These are phyloP conservation scores for Cliona cf. orientalis DNA, from an alignment of 37 sponge, comb jelly and placozoan species.

Conservation along the genomic window DNA sequence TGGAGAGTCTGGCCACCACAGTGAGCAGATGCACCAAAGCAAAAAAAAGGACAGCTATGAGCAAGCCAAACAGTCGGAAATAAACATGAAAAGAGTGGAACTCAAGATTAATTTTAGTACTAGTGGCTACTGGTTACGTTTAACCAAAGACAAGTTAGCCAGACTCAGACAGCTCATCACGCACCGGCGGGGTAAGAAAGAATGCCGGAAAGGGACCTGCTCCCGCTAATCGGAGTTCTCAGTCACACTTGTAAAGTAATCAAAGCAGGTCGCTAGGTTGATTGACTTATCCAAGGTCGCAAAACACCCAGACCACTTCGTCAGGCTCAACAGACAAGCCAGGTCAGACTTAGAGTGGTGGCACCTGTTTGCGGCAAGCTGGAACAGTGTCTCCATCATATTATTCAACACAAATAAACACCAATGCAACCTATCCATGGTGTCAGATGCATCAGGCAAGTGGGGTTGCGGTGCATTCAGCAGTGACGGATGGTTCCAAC, in stretches of 20 bases:
- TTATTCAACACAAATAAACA: too few relatives aligned
- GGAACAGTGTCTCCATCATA: constrained; percentile 5
- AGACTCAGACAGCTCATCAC: not conserved
- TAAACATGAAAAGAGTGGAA: not conserved
- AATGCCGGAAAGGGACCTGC: too few relatives aligned
- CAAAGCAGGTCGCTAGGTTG: constrained; percentile 15
- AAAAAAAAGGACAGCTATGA: too few relatives aligned
- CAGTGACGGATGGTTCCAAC: too few relatives aligned
- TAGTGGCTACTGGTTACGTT: not conserved
- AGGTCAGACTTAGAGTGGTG: not conserved
- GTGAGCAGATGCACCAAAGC: too few relatives aligned
- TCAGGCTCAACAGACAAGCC: not conserved
- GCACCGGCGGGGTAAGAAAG: too few relatives aligned
- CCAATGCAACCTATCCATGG: too few relatives aligned
- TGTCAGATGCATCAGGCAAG: too few relatives aligned
- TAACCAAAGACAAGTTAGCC: too few relatives aligned
- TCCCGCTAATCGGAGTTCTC: not conserved
- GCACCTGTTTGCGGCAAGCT: not conserved
- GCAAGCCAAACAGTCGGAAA: too few relatives aligned
- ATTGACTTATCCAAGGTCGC: not conserved
- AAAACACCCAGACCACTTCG: not conserved
- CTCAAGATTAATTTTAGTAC: not conserved
- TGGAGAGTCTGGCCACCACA: too few relatives aligned
- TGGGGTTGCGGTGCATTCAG: too few relatives aligned
- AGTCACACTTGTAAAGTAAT: constrained; percentile 2